phyloP scores from a whole-genome alignment of 2,888 invertebrate species.

The Lucinisca nassula region DNA sequence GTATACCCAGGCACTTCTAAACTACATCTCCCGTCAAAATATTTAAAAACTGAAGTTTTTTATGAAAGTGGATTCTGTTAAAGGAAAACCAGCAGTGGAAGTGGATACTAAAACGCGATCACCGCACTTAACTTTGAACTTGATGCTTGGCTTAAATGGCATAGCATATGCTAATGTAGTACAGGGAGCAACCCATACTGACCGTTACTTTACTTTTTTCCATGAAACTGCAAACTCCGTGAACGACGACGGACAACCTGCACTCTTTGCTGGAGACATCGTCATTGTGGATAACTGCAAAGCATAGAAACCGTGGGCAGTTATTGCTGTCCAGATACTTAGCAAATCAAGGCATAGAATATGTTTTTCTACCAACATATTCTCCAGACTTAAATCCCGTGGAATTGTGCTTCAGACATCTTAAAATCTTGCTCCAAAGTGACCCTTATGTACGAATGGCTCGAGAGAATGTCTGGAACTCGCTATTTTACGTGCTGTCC shows the following conservation, averaged over 20 bases:
- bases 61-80: background rate
- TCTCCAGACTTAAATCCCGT: background rate
- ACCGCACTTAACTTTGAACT: background rate
- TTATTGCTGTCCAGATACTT: background rate
- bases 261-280: background rate
- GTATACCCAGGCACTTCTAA: background rate
- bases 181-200: background rate
- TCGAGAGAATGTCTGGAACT: background rate
- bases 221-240: background rate
- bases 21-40: background rate
- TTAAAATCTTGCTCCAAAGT: background rate
- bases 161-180: background rate
- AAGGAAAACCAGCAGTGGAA: background rate
- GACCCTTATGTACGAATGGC: background rate
- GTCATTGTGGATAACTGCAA: background rate
- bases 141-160: background rate
- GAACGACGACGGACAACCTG: background rate
- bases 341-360: background rate
- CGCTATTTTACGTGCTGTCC: background rate
- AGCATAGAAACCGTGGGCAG: background rate
- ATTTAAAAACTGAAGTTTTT: background rate
- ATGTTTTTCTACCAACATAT: background rate
- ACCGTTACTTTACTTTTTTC: background rate
- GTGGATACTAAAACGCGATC: background rate
- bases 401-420: background rate